Base-by-base conservation (phyloP, 2,797 vertebrate species). In the Chanos chanos region DNA sequence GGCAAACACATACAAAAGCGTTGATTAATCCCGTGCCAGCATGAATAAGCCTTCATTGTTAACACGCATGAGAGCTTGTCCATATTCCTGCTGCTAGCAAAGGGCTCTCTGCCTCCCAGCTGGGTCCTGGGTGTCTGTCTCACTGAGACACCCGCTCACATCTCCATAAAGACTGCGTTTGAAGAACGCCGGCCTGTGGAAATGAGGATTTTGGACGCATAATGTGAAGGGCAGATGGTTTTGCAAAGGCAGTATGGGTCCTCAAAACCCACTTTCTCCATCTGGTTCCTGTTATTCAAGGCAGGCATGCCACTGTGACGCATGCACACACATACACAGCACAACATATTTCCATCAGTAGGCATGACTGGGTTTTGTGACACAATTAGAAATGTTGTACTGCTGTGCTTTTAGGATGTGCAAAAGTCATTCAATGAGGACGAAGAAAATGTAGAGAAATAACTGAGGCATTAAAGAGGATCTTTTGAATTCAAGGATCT, bases 21-120 rank as follows among this genome's bases (percentile, higher is more conserved):
- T 68, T 75, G 74, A 87, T 87, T 82, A 80, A 84, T 86, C 83
- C 80, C 24, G 1, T 53, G 65, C 71, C 72, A 48, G 72, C 59
- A 65, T 70, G 74, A 86, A 81, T 66, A 73, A 78, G 73, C 69
- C 73, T 1, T 4, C n/a, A 44, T 68, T 79, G 74, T 68, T 4
- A 18, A 44, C 59, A 67, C 24, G 57, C 58, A 78, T 27, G 65
- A 71, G 75, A 57, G 37, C 60, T 74, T 30, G 72, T 58, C 68
- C 41, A 50, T 7, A 53, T 58, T 57, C 37, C 36, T 56, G 45
- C 44, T 3, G 70, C 57, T 52, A 31, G 28, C 33, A 45, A 56
- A 43, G 54, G 54, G 5, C 41, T 30, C 62, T 30, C 54, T 49
- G 55, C 56, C 59, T 63, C 54, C 37, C 70, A 70, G 72, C 56